Percentiles rank a stretch among this genome's conserved stretches.
Evolutionary conservation across 1,140 invertebrate species (phyloP).

Genomic region (Plectrocnemia conspersa): DNA sequence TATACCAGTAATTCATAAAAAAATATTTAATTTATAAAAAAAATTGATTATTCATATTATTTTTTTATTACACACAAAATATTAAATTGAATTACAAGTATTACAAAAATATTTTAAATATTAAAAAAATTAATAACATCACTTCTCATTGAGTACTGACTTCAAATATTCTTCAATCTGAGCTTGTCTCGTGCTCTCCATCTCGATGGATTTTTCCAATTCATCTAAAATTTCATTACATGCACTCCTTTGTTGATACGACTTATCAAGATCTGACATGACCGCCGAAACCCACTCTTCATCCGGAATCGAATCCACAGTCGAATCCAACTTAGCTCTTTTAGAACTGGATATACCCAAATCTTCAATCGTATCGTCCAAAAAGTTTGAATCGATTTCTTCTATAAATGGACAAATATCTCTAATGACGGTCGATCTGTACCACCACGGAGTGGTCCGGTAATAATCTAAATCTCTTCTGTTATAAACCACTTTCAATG

Average conservation of each 20-base stretch:
- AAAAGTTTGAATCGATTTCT: constrained; percentile 39
- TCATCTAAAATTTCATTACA: constrained; percentile 44
- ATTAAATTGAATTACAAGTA: background rate
- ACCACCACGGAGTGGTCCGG: constrained; percentile 44
- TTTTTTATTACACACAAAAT: background rate
- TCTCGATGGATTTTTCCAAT: constrained; percentile 44
- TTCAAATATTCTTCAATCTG: constrained; percentile 34
- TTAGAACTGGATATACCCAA: constrained; percentile 20
- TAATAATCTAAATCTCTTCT: constrained; percentile 42
- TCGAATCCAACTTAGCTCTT: constrained; percentile 17
- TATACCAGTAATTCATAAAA: no score
- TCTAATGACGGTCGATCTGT: constrained; percentile 38
- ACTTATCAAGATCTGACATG: constrained; percentile 17
- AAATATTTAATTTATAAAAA: no score
- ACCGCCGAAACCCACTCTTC: constrained; percentile 22
- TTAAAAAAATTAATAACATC: constrained; percentile 6
- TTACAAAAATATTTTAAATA: background rate
- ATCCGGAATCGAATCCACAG: constrained; percentile 23
- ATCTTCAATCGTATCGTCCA: constrained; percentile 40
- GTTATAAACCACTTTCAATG: constrained; percentile 43
- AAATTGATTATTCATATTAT: no score
- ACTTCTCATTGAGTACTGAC: constrained; percentile 38
- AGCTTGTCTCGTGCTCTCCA: constrained; percentile 39
- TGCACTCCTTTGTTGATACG: constrained; percentile 36
- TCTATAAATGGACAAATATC: constrained; percentile 41